These are phyloP conservation scores for Hirundichthys speculiger DNA, from an alignment of 2,113 vertebrate species.

Conservation along the genomic window DNA sequence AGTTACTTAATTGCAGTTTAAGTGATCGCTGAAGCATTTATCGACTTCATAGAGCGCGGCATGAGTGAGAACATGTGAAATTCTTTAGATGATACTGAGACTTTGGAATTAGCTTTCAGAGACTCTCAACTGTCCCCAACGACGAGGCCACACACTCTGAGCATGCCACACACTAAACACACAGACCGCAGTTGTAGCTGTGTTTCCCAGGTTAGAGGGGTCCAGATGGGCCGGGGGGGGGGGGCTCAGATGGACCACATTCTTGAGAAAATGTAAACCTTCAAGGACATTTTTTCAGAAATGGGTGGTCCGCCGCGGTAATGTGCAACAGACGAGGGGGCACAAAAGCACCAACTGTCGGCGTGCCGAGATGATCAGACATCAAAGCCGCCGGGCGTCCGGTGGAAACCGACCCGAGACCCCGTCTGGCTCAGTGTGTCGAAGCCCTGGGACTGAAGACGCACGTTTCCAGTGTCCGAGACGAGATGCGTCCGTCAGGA, in stretches of 20 bases:
- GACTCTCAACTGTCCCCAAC: conserved; percentile 51
- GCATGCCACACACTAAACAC: conserved; percentile 37
- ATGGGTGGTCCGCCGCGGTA: conserved; percentile 71
- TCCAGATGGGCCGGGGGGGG: conserved; percentile 74
- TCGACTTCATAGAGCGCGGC: conserved; percentile 24
- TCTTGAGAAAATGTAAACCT: conserved; percentile 72
- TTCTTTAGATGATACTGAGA: conserved; percentile 59
- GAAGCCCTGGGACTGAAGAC: conserved; percentile 28
- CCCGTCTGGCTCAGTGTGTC: conserved; percentile 56
- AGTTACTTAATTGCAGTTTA: conserved; percentile 15
- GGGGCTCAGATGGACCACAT: conserved; percentile 63
- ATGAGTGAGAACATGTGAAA: conserved; percentile 38
- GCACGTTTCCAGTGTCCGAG: conserved; percentile 48
- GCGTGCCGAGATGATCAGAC: conserved; percentile 46
- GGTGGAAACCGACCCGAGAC: conserved; percentile 54
- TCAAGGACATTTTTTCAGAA: conserved; percentile 61
- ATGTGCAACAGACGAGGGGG: conserved; percentile 41
- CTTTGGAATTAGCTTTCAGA: conserved; percentile 62
- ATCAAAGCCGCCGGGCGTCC: conserved; percentile 64
- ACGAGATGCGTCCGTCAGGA: conserved; percentile 47
- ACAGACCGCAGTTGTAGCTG: conserved; percentile 16
- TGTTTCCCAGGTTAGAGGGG: conserved; percentile 63
- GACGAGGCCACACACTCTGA: conserved; percentile 49
- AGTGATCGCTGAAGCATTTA: conserved; percentile 36
- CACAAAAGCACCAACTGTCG: conserved; percentile 73